A percentile compares a stretch with the other conserved stretches of the same genome.
These are phyloP conservation scores for Neocrepidodera transversa DNA, from an alignment of 2,888 invertebrate species.

Conservation along the genomic window DNA sequence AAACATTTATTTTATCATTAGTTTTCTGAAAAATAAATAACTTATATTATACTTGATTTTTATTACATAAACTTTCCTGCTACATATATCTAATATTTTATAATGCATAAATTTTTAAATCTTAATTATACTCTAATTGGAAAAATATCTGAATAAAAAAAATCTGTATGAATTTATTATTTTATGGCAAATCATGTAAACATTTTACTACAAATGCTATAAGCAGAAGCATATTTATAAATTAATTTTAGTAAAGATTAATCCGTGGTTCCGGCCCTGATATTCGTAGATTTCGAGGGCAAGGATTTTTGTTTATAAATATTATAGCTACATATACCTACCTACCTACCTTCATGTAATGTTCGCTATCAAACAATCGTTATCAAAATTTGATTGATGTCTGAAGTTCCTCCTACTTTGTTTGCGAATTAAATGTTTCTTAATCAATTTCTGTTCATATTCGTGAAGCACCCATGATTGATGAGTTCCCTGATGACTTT, in stretches of 20 bases:
- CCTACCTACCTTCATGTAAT: slow-evolving; percentile 17
- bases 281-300: neutral
- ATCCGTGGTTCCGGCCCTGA: neutral
- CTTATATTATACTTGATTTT: no score
- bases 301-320: slow-evolving; percentile 27
- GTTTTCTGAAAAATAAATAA: no score
- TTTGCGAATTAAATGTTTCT: slow-evolving; percentile 30
- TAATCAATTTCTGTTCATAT: slow-evolving; percentile 28
- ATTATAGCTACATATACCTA: slow-evolving; percentile 9
- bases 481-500: slow-evolving; percentile 3
- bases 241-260: neutral
- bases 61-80: no score
- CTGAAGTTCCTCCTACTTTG: slow-evolving; percentile 27
- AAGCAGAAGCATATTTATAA: neutral
- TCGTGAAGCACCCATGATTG: slow-evolving; percentile 16
- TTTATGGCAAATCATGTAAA: neutral
- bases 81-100: no score
- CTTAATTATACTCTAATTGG: no score
- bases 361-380: slow-evolving; percentile 24
- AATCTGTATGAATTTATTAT: neutral
- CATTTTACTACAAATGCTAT: neutral
- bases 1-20: no score
- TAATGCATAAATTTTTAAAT: no score
- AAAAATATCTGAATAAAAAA: neutral
- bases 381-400: slow-evolving; percentile 29